Evolutionary conservation across 2,113 vertebrate species (phyloP).

Genomic region (Tragelaphus scriptus): DNA sequence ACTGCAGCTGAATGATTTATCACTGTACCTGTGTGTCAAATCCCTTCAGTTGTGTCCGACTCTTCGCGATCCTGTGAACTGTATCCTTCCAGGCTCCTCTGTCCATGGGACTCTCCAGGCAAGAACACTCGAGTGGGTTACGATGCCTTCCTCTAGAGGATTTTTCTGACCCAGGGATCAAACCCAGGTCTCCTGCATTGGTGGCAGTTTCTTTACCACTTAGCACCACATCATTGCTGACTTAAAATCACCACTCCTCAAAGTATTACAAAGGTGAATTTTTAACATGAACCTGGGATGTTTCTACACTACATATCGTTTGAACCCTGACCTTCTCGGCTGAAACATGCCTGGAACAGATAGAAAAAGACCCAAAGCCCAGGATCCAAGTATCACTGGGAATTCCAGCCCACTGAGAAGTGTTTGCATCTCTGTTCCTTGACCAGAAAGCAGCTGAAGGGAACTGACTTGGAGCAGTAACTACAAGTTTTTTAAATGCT

Average conservation of each 20-base stretch:
- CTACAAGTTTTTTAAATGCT: constrained; percentile 73
- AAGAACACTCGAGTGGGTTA: background rate
- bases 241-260: background rate
- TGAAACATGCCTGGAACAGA: constrained; percentile 59
- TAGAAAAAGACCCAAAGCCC: constrained; percentile 57
- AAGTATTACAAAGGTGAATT: constrained; percentile 62
- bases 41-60: background rate
- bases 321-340: constrained; percentile 65
- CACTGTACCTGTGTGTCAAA: background rate
- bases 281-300: constrained; percentile 66
- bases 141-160: background rate
- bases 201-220: background rate
- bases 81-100: background rate
- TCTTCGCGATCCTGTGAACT: fast-evolving
- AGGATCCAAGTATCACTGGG: constrained; percentile 68
- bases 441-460: constrained; percentile 72
- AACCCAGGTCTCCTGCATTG: background rate
- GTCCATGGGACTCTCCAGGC: background rate
- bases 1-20: background rate
- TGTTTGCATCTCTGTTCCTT: constrained; percentile 73
- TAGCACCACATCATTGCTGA: background rate
- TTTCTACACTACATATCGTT: constrained; percentile 54
- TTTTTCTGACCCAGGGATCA: background rate
- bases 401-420: constrained; percentile 73
- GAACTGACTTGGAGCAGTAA: constrained; percentile 66